phyloP scores from a whole-genome alignment of 2,888 invertebrate species.

The Andricus quercusramuli region DNA sequence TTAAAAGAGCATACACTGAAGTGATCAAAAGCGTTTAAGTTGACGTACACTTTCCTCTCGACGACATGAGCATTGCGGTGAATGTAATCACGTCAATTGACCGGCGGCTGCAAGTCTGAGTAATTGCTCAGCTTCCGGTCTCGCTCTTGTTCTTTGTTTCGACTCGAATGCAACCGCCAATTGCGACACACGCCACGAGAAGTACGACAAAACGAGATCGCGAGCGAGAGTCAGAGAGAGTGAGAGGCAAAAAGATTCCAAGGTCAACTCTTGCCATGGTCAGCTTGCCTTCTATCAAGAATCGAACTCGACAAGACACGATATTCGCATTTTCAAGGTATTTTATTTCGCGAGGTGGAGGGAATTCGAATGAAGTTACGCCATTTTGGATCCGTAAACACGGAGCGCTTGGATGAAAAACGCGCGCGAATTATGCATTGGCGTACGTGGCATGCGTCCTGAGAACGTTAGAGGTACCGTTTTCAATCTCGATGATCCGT shows the following conservation, averaged over 20 bases:
- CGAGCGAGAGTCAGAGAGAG: conserved; percentile 20
- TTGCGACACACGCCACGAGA: conserved; percentile 28
- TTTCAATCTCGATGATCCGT: conserved; percentile 65
- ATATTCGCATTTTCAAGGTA: conserved; percentile 10
- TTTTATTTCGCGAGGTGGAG: conserved; percentile 10
- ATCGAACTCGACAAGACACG: conserved; percentile 1
- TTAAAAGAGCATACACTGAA: not conserved
- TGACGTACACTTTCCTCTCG: conserved; percentile 58
- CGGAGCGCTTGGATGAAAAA: not conserved
- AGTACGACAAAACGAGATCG: conserved; percentile 33
- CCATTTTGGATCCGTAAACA: not conserved
- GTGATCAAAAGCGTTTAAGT: not conserved
- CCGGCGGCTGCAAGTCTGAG: conserved; percentile 60
- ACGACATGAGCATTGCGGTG: conserved; percentile 53
- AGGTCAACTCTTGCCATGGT: conserved; percentile 35
- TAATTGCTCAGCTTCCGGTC: conserved; percentile 68
- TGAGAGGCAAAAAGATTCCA: conserved; percentile 41
- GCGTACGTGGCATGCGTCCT: conserved; percentile 31
- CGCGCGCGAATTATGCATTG: conserved; percentile 43
- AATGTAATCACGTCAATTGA: conserved; percentile 68
- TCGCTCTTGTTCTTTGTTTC: conserved; percentile 57
- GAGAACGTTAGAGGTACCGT: conserved; percentile 56
- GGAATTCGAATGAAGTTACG: not conserved
- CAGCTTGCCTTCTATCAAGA: conserved; percentile 25
- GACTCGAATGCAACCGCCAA: conserved; percentile 31